Evolutionary conservation across 2,888 invertebrate genomes (phyloP).

Genomic region (Cyaniris semiargus): DNA sequence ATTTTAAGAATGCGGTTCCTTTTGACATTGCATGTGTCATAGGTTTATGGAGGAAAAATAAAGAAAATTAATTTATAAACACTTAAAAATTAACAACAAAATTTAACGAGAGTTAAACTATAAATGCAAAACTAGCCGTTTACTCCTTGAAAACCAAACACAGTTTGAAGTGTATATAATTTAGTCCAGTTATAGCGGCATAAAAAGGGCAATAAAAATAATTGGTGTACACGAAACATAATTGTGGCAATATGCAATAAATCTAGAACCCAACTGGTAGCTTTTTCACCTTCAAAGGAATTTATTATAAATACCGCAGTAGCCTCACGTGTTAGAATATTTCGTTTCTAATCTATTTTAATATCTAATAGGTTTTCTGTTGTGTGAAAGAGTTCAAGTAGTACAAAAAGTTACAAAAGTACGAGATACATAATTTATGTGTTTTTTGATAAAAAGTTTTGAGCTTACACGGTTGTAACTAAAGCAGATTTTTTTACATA

Average conservation of each 20-base stretch:
- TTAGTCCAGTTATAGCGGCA: background rate
- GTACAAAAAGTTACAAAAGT: background rate
- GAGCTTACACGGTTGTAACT: too few species aligned
- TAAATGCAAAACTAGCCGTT: background rate
- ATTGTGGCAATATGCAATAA: conserved; percentile 21
- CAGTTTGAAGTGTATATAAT: background rate
- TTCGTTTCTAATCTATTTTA: background rate
- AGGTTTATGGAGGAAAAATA: too few species aligned
- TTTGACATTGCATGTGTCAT: too few species aligned
- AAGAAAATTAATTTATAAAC: too few species aligned
- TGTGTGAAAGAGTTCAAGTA: background rate
- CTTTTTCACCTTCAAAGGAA: background rate
- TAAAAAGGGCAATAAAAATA: conserved; percentile 18
- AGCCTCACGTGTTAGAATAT: too few species aligned
- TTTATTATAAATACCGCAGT: background rate
- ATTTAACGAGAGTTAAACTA: too few species aligned
- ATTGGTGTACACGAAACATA: conserved; percentile 3
- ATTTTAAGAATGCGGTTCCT: too few species aligned
- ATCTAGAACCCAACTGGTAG: background rate
- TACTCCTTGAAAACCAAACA: background rate
- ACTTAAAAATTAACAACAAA: too few species aligned
- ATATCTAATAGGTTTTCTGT: background rate
- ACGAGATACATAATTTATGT: background rate
- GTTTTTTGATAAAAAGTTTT: background rate
- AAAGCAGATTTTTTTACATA: too few species aligned